Evolutionary conservation across 2,797 vertebrate genomes (phyloP).

Genomic region (Phyllotis vaccarum): DNA sequence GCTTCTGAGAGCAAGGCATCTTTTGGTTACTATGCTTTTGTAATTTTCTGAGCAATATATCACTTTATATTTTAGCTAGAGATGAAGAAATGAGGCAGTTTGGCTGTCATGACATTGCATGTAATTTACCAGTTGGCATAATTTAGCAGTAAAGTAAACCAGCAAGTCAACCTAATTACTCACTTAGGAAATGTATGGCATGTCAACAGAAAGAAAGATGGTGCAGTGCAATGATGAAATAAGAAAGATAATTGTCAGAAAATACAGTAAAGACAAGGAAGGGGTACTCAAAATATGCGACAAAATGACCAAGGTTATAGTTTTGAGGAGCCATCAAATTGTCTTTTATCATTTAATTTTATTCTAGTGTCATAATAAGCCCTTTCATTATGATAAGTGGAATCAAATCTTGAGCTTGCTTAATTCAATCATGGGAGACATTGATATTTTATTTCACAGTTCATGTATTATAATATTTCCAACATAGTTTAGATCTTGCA

Average conservation of each 20-base stretch:
- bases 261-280: conserved; percentile 38
- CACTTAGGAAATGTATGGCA: conserved; percentile 66
- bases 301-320: conserved; percentile 29
- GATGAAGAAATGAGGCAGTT: conserved; percentile 31
- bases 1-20: background rate
- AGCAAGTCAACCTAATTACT: conserved; percentile 63
- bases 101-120: background rate
- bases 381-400: conserved; percentile 10
- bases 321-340: conserved; percentile 32
- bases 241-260: conserved; percentile 69
- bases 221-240: conserved; percentile 56
- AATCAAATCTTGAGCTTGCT: conserved; percentile 9
- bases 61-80: conserved; percentile 56
- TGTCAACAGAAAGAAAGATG: conserved; percentile 50
- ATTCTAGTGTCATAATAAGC: conserved; percentile 18
- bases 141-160: conserved; percentile 57
- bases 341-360: conserved; percentile 63
- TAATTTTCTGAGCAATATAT: conserved; percentile 55
- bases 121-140: conserved; percentile 67
- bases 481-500: background rate
- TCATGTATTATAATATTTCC: background rate
- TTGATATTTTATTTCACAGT: conserved; percentile 40
- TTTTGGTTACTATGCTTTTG: conserved; percentile 39
- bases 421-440: conserved; percentile 34
- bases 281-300: conserved; percentile 32